These are phyloP conservation scores for Anoplopoma fimbria DNA, from an alignment of 2,113 vertebrate genomes.

Conservation along the genomic window DNA sequence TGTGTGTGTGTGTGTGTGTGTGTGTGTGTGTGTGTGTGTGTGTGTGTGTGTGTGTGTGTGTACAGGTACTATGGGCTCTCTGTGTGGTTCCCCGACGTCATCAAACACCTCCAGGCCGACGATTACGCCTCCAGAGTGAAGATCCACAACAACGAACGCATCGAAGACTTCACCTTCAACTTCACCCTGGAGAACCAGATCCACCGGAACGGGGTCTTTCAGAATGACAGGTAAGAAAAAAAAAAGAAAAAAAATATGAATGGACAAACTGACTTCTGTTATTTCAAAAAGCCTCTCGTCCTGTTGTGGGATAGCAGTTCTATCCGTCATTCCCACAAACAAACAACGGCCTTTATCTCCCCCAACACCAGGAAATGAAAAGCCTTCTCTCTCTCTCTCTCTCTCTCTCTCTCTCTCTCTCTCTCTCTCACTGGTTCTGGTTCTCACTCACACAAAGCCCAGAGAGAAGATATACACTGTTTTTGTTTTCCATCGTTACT, in stretches of 20 bases:
- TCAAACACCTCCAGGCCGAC: conserved; percentile 95
- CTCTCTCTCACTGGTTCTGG: background rate
- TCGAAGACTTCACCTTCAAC: conserved; percentile 93
- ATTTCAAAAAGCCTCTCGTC: conserved; percentile 26
- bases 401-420: conserved; percentile 5
- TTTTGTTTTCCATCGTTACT: conserved; percentile 23
- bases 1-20: background rate
- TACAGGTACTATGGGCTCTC: conserved; percentile 96
- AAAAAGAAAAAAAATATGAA: no score
- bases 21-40: background rate
- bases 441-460: conserved; percentile 50
- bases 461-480: conserved; percentile 30
- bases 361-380: conserved; percentile 74
- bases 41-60: conserved; percentile 7
- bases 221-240: conserved; percentile 90
- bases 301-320: conserved; percentile 18
- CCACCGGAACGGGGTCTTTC: conserved; percentile 91
- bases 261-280: no score
- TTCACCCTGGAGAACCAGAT: conserved; percentile 98
- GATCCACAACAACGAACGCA: conserved; percentile 87
- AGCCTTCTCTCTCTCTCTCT: conserved; percentile 52
- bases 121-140: conserved; percentile 91
- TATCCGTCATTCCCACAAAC: conserved; percentile 54
- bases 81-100: conserved; percentile 99
- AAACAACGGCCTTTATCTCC: conserved; percentile 73